Conservation (phyloP, 2,888 invertebrate genomes). For the Drosophila formosana region DNA sequence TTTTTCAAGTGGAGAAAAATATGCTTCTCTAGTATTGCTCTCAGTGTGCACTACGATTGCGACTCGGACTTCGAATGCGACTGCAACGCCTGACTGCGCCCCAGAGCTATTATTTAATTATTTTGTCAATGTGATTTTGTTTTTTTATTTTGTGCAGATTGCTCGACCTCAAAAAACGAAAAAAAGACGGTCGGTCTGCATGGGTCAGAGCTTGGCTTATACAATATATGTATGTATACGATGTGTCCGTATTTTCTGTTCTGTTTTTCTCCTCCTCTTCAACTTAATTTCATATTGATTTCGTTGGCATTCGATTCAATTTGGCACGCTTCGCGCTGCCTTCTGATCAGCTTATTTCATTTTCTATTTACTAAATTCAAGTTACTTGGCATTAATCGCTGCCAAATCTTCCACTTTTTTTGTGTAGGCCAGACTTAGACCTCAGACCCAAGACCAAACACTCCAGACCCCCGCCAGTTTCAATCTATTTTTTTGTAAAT, state of each 20-base stretch:
- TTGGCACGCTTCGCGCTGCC: slow-evolving; percentile 11
- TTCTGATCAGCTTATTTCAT: slow-evolving; percentile 36
- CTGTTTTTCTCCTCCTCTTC: slow-evolving; percentile 16
- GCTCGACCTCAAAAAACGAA: slow-evolving; percentile 44
- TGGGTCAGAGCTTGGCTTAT: slow-evolving; percentile 32
- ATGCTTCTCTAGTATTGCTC: slow-evolving; percentile 59
- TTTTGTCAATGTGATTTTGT: slow-evolving; percentile 70
- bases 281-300: slow-evolving; percentile 39
- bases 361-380: slow-evolving; percentile 36
- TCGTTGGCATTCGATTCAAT: slow-evolving; percentile 29
- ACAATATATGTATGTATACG: neutral
- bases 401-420: slow-evolving; percentile 46
- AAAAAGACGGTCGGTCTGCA: slow-evolving; percentile 11
- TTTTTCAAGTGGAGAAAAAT: slow-evolving; percentile 50
- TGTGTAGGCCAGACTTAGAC: neutral
- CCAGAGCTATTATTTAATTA: slow-evolving; percentile 76
- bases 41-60: slow-evolving; percentile 5
- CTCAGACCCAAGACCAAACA: neutral
- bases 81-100: slow-evolving; percentile 65
- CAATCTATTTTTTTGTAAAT: slow-evolving; percentile 15
- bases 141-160: slow-evolving; percentile 15
- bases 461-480: neutral
- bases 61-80: slow-evolving; percentile 29
- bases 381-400: slow-evolving; percentile 54
- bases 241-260: slow-evolving; percentile 25